phyloP scores from a whole-genome alignment of 2,113 vertebrate species.

The mouse (Mus musculus) region GRCm39 chr15:10464001-10464500 shows the following conservation, averaged over 20 bases:
- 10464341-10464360: neutral
- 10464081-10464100: neutral
- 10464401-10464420: neutral
- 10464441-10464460: neutral
- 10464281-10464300: neutral
- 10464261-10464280: neutral
- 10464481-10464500: neutral
- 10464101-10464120: neutral
- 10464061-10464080: conserved; percentile 92
- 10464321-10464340: neutral
- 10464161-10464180: neutral
- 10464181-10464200: neutral
- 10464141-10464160: neutral
- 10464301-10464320: neutral
- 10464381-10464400: neutral
- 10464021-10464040: conserved; percentile 97
- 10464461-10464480: neutral
- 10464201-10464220: neutral
- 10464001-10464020: conserved; percentile 97
- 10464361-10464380: neutral
- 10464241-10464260: neutral
- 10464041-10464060: conserved; percentile 94
- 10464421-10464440: neutral
- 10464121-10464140: neutral
- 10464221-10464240: neutral